phyloP scores from a whole-genome alignment of 2,888 invertebrate genomes.

The Amblyjoppa proteus region DNA sequence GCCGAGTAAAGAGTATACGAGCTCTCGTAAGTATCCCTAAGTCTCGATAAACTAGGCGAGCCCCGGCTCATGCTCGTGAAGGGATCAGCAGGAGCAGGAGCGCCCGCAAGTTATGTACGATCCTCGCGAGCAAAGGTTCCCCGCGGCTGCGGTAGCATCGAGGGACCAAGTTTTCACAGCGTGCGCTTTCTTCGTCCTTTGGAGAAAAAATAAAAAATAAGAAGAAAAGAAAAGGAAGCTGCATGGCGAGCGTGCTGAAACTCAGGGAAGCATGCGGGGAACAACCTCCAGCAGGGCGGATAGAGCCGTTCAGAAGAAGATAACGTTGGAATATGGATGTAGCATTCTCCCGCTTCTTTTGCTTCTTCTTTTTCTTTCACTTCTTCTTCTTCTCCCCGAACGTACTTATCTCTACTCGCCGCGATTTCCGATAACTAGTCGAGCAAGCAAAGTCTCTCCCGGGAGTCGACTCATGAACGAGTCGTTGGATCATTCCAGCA shows the following conservation, averaged over 20 bases:
- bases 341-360: constrained; percentile 41
- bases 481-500: constrained; percentile 20
- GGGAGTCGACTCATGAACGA: constrained; percentile 35
- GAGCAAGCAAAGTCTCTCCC: constrained; percentile 36
- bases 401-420: constrained; percentile 57
- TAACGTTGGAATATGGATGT: constrained; percentile 66
- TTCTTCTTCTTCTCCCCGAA: constrained; percentile 32
- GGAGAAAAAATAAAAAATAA: constrained; percentile 5
- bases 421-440: constrained; percentile 66
- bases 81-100: constrained; percentile 46
- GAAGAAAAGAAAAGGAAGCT: constrained; percentile 49
- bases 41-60: constrained; percentile 61
- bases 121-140: constrained; percentile 51
- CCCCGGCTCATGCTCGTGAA: constrained; percentile 31
- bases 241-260: constrained; percentile 37
- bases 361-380: constrained; percentile 29
- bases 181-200: constrained; percentile 52
- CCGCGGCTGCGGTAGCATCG: constrained; percentile 50
- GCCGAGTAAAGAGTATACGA: constrained; percentile 46
- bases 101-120: constrained; percentile 43
- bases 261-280: constrained; percentile 18
- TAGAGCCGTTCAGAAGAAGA: constrained; percentile 66
- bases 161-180: constrained; percentile 64
- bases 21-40: constrained; percentile 62
- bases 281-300: constrained; percentile 57